Evolutionary conservation across 2,113 vertebrate species (phyloP).

Genomic region (Mesitornis unicolor): DNA sequence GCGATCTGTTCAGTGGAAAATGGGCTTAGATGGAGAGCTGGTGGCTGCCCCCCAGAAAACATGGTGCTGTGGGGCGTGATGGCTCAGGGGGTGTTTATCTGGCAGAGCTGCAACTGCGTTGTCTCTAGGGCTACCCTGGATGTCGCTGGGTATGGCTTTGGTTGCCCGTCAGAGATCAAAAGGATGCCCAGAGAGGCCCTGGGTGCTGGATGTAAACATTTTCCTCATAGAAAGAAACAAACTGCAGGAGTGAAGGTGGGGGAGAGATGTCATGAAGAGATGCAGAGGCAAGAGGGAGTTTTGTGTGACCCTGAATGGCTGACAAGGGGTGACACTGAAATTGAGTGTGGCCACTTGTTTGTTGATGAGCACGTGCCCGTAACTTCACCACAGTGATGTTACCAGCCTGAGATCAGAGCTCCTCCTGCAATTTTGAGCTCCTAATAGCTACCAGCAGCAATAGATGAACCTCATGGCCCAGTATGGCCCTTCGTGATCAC

Average conservation of each 20-base stretch:
- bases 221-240: not conserved
- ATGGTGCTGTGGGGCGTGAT: fast-evolving
- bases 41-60: fast-evolving
- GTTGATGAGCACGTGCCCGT: not conserved
- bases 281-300: not conserved
- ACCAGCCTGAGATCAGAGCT: not conserved
- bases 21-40: not conserved
- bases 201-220: too few species aligned
- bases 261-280: not conserved
- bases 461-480: not conserved
- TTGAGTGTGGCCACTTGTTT: not conserved
- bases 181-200: too few species aligned
- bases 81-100: not conserved
- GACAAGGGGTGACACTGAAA: not conserved
- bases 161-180: not conserved
- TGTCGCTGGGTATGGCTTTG: not conserved
- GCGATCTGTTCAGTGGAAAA: not conserved
- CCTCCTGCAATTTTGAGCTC: not conserved
- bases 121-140: not conserved
- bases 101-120: not conserved
- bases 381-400: not conserved
- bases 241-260: not conserved
- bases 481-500: not conserved
- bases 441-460: not conserved
- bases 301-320: fast-evolving